Conservation (phyloP, 1,140 invertebrate genomes). For the Caerostris extrusa region DNA sequence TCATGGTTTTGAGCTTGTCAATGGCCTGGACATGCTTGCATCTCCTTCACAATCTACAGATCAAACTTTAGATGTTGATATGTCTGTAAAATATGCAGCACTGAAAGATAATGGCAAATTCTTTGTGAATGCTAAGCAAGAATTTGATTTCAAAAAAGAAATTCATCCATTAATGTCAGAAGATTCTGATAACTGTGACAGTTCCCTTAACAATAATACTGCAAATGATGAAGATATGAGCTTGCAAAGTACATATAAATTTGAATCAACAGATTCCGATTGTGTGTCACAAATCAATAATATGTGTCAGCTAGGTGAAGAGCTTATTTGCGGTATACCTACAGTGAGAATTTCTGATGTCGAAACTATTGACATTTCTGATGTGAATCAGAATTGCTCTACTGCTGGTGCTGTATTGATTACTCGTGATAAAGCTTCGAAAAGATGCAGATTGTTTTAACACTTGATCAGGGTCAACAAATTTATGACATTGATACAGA, state of each 20-base stretch:
- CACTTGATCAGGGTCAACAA: conserved; percentile 66
- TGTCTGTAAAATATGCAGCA: neutral
- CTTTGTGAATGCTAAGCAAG: conserved; percentile 37
- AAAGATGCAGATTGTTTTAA: conserved; percentile 76
- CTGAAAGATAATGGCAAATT: conserved; percentile 28
- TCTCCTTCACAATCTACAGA: conserved; percentile 5
- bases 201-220: neutral
- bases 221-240: neutral
- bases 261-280: neutral
- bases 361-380: neutral
- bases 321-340: conserved; percentile 48
- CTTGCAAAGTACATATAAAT: neutral
- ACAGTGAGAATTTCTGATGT: conserved; percentile 53
- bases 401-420: conserved; percentile 64
- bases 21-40: conserved; percentile 54
- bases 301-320: conserved; percentile 36
- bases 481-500: conserved; percentile 74
- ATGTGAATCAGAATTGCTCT: conserved; percentile 30
- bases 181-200: neutral
- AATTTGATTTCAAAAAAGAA: neutral
- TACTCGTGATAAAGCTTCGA: conserved; percentile 59
- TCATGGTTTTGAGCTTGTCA: conserved; percentile 28
- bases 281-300: neutral
- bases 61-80: neutral
- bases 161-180: neutral